Percentiles rank a stretch among this genome's conserved stretches.
Conservation (phyloP, 2,113 vertebrate species). For the human (Homo sapiens) region GRCh38 chr2:9285501-9286000, state of each 20-base stretch:
- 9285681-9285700: slow-evolving; percentile 15
- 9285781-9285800: not conserved
- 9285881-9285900: not conserved
- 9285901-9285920: not conserved
- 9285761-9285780: not conserved
- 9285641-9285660: not conserved
- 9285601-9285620: not conserved
- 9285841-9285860: not conserved
- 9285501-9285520: not conserved
- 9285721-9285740: not conserved
- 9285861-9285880: not conserved
- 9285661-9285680: not conserved
- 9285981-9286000: not conserved
- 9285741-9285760: slow-evolving; percentile 53
- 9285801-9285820: not conserved
- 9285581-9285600: not conserved
- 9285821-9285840: not conserved
- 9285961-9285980: not conserved
- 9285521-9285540: not conserved
- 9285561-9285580: not conserved
- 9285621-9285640: not conserved
- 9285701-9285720: slow-evolving; percentile 27
- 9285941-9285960: not conserved
- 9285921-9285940: not conserved
- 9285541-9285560: not conserved